A percentile compares a stretch with the other conserved stretches of the same genome.
Evolutionary conservation across 1,140 invertebrate genomes (phyloP).

Genomic region (Magallana angulata): DNA sequence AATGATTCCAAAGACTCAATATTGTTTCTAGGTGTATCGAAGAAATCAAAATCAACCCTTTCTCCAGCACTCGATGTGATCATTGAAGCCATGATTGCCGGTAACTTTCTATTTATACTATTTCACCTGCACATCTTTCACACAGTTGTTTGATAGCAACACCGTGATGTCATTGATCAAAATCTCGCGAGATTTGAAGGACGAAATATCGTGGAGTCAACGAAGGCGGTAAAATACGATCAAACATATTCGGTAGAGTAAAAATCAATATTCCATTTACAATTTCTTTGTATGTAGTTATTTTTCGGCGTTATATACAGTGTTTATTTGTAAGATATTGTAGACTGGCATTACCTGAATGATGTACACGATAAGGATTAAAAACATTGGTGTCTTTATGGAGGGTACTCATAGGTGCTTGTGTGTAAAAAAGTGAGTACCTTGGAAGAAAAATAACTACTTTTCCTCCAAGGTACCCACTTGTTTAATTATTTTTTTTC

Average conservation of each 20-base stretch:
- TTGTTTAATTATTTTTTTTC: too few relatives aligned
- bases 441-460: too few relatives aligned
- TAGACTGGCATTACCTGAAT: too few relatives aligned
- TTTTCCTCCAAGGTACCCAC: too few relatives aligned
- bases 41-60: constrained; percentile 72
- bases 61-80: constrained; percentile 40
- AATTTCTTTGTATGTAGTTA: too few relatives aligned
- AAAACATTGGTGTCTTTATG: too few relatives aligned
- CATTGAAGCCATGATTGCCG: constrained; percentile 19
- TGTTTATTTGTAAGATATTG: too few relatives aligned
- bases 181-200: constrained; percentile 58
- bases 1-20: constrained; percentile 26
- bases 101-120: constrained; percentile 43
- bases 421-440: too few relatives aligned
- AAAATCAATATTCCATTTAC: not conserved
- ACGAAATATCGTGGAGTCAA: not conserved
- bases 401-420: too few relatives aligned
- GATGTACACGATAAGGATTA: too few relatives aligned
- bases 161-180: constrained; percentile 58
- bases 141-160: constrained; percentile 68
- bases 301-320: too few relatives aligned
- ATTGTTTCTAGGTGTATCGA: constrained; percentile 66
- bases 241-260: not conserved
- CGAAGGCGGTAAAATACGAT: constrained; percentile 52
- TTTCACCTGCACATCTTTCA: constrained; percentile 48